Evolutionary conservation across 2,888 invertebrate species (phyloP), one percentile per base, ranked within the genome.

Genomic region (Hypolimnas misippus): DNA sequence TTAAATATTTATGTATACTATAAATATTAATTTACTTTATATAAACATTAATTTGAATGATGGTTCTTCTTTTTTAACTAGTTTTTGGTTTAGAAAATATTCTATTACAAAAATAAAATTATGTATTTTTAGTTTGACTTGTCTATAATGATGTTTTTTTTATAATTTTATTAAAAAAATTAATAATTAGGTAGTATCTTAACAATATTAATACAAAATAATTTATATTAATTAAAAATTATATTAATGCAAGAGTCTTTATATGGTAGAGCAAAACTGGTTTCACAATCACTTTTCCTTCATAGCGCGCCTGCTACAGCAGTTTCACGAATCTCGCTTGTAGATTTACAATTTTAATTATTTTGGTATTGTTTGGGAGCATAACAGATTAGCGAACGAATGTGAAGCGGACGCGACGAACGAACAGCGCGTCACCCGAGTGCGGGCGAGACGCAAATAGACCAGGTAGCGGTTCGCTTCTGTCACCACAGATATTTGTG

Each of bases 361-460:
- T 29, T 64, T 59, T 35, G 57, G 46, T 74, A 77, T 80, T 78
- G 75, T 78, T 70, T 67, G 62, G 62, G 59, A 65, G 57, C 58
- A 65, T 51, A 62, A 73, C 70, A 76, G 76, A 84, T 82, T 83
- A 81, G 76, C 78, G 70, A 63, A 69, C 61, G 73, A 73, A 78
- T 77, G 76, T 75, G 74, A 77, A 79, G 71, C 70, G 73, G 70
- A 71, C 63, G 73, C 64, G 75, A 75, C 75, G 79, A 77, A 76
- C 76, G 82, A 83, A 82, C 76, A 82, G 69, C 66, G 63, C 70
- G 71, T 69, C 69, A 77, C 78, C 78, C 77, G 81, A 81, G 78
- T 75, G 76, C 80, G 79, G 25, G 77, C 74, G 71, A 63, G 73
- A 73, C 77, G 70, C 67, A 84, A 85, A 86, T 86, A 86, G 83